Base-by-base conservation (phyloP, 2,113 vertebrate genomes). In the Anolis carolinensis region DNA sequence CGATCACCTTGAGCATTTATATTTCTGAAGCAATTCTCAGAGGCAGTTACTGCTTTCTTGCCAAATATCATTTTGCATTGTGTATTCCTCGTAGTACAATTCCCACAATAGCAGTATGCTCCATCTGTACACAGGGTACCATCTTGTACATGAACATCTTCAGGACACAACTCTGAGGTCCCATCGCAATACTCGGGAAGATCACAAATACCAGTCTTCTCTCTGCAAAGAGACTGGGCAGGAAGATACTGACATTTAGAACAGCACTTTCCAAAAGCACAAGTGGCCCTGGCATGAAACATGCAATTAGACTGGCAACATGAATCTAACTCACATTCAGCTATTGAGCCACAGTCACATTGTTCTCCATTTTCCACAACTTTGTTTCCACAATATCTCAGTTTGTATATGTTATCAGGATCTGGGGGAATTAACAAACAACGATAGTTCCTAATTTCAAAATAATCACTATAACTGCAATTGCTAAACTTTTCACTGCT, bases 21-120 rank as follows among this genome's bases (percentile, higher is more conserved):
- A 70, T 81, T 6, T 68, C 30, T 13, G 39, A 86, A 91, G 67
- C 85, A 92, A 48, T 1, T 25, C 34, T n/a, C 48, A 71, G 86
- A 59, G 10, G 82, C 88, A 65, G 5, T 3, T 25, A 6, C 39
- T 10, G 59, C 55, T 0, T 23, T 5, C 78, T 39, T 79, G 86
- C 95, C 96, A 8, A 96, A 97, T 32, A 97, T 91, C 55, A 83
- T 93, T 90, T 94, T 93, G 84, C 95, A 96, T 87, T 97, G 96
- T 1, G 79, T 87, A 6, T 95, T 93, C 0, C 95, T 90, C 94
- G 95, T 92, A 87, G 93, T 96, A 81, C 96, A 97, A 70, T 86
- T 88, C 79, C 95, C 95, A 0, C 92, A 93, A 48, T 97, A 97
- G 88, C 95, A 95, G 90, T 89, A 95, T 44, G 96, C 92, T 44